phyloP scores from a whole-genome alignment of 2,797 vertebrate species.

The Spheniscus humboldti region DNA sequence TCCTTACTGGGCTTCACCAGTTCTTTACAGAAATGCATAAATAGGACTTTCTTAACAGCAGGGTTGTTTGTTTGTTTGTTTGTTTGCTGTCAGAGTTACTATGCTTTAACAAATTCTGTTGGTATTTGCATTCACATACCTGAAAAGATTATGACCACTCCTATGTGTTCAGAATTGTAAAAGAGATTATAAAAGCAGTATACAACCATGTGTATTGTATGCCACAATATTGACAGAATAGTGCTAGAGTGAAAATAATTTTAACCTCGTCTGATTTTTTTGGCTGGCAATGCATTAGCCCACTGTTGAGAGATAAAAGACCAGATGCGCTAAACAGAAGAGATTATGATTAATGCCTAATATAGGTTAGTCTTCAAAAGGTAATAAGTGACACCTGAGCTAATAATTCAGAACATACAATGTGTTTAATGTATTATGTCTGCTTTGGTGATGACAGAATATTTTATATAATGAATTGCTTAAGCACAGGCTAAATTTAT shows the following conservation, averaged over 20 bases:
- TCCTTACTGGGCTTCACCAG: not conserved
- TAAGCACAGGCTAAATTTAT: not conserved
- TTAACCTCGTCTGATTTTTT: not conserved
- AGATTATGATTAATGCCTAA: not conserved
- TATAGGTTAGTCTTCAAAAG: not conserved
- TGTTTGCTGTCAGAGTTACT: not conserved
- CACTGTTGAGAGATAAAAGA: not conserved
- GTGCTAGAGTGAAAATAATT: not conserved
- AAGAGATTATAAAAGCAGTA: not conserved
- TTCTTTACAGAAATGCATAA: not conserved
- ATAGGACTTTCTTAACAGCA: not conserved
- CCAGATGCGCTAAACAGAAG: not conserved
- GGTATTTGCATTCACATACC: not conserved
- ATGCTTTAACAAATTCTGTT: not conserved
- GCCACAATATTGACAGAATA: not conserved
- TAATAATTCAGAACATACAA: not conserved
- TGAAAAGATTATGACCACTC: not conserved
- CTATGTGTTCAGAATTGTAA: not conserved
- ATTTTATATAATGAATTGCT: not conserved
- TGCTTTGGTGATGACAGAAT: not conserved
- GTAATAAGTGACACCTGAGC: not conserved
- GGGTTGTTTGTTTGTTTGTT: not conserved
- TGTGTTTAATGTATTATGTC: not conserved
- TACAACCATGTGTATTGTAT: not conserved
- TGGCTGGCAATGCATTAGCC: not conserved